Percentiles rank a stretch among this genome's conserved stretches.
Conservation (phyloP, 2,888 invertebrate species). For the Xestobium rufovillosum region DNA sequence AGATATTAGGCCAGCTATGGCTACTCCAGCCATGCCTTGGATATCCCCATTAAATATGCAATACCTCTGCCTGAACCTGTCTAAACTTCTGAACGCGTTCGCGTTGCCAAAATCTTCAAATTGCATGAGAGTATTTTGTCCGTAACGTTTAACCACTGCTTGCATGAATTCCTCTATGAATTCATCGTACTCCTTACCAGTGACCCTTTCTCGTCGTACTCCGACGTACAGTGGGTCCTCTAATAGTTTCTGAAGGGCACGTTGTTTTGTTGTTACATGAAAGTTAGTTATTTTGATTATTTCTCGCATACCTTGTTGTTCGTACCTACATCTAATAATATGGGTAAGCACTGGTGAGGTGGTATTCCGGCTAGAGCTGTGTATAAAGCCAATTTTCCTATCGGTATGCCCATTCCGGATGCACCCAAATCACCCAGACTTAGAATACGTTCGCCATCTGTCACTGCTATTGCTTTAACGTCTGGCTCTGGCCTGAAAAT, state of each 20-base stretch:
- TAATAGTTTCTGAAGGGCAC: constrained; percentile 69
- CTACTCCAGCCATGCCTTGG: constrained; percentile 79
- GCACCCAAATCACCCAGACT: constrained; percentile 97
- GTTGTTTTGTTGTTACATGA: no score
- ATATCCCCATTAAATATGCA: constrained; percentile 99
- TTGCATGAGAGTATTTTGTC: constrained; percentile 78
- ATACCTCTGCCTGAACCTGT: constrained; percentile 77
- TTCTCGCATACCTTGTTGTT: constrained; percentile 82
- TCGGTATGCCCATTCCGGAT: constrained; percentile 98
- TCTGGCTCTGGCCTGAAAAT: constrained; percentile 75
- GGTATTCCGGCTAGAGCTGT: constrained; percentile 95
- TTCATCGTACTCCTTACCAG: constrained; percentile 81
- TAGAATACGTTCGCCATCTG: constrained; percentile 96
- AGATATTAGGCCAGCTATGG: constrained; percentile 87
- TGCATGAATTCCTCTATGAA: constrained; percentile 97
- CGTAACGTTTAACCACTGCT: constrained; percentile 76
- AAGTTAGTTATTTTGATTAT: no score
- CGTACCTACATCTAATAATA: constrained; percentile 91
- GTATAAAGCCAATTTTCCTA: constrained; percentile 94
- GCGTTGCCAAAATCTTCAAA: constrained; percentile 99
- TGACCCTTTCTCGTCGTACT: constrained; percentile 72
- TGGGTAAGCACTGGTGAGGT: constrained; percentile 90
- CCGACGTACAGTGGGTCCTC: constrained; percentile 96
- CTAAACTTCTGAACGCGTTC: constrained; percentile 87
- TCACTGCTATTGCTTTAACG: constrained; percentile 86